Conservation (phyloP, 2,113 vertebrate species). For the Coreoperca whiteheadi region DNA sequence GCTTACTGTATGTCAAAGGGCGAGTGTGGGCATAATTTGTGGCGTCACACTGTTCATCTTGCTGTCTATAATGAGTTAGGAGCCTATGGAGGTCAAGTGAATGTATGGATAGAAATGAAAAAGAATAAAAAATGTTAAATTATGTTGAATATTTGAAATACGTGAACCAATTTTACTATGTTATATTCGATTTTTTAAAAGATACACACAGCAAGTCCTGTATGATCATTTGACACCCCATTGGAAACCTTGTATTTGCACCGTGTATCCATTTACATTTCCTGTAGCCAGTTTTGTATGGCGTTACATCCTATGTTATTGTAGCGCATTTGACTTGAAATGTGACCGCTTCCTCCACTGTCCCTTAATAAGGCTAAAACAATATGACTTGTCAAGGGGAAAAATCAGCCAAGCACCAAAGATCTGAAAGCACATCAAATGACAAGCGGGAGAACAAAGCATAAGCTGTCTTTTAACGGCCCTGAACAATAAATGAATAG, state of each 20-base stretch:
- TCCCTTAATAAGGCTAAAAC: conserved; percentile 60
- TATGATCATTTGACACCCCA: conserved; percentile 48
- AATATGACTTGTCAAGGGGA: conserved; percentile 61
- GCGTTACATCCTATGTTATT: conserved; percentile 58
- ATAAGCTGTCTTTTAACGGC: conserved; percentile 56
- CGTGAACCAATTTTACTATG: not conserved
- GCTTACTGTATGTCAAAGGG: conserved; percentile 55
- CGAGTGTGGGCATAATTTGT: conserved; percentile 44
- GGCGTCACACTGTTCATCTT: conserved; percentile 54
- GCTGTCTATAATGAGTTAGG: conserved; percentile 34
- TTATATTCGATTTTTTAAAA: conserved; percentile 6
- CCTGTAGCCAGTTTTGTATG: conserved; percentile 51
- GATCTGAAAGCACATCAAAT: conserved; percentile 54
- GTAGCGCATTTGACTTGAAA: conserved; percentile 59
- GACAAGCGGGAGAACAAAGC: conserved; percentile 28
- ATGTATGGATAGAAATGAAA: not conserved
- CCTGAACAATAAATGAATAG: conserved; percentile 64
- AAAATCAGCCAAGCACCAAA: conserved; percentile 42
- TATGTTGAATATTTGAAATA: not conserved
- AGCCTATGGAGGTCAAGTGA: conserved; percentile 14
- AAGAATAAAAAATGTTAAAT: not conserved
- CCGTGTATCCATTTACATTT: conserved; percentile 65
- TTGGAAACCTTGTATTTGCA: conserved; percentile 4
- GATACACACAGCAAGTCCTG: not conserved
- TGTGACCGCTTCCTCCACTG: conserved; percentile 65